Evolutionary conservation across 2,113 vertebrate genomes (phyloP).

Genomic region (Trochalopteron elliotii): DNA sequence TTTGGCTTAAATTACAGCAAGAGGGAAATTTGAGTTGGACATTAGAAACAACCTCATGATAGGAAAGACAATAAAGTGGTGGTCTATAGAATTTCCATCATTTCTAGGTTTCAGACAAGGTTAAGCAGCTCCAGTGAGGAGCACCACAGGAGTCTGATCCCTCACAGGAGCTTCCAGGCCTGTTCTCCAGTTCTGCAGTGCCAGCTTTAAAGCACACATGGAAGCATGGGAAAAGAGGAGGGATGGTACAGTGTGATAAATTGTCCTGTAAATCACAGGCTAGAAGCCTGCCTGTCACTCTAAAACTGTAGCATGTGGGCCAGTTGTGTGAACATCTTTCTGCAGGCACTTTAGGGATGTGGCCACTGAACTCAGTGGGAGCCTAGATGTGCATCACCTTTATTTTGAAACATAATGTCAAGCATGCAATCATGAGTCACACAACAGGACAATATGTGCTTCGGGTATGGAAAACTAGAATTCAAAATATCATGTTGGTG

Average conservation of each 20-base stretch:
- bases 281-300: background rate
- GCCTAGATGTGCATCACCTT: background rate
- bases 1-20: background rate
- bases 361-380: background rate
- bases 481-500: background rate
- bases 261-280: background rate
- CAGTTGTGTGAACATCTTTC: background rate
- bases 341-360: background rate
- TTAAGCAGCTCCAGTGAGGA: background rate
- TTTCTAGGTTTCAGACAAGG: background rate
- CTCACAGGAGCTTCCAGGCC: background rate
- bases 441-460: background rate
- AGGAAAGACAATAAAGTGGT: background rate
- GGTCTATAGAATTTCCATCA: background rate
- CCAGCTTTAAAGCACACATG: background rate
- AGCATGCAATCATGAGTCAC: background rate
- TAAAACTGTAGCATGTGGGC: background rate
- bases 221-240: background rate
- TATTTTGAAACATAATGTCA: conserved; percentile 13
- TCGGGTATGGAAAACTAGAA: background rate
- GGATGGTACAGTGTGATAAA: background rate
- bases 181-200: background rate
- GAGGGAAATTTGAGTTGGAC: background rate
- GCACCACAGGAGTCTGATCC: background rate
- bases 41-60: background rate